phyloP scores from a whole-genome alignment of 2,797 vertebrate genomes.

The Sphenopsis melanotis region DNA sequence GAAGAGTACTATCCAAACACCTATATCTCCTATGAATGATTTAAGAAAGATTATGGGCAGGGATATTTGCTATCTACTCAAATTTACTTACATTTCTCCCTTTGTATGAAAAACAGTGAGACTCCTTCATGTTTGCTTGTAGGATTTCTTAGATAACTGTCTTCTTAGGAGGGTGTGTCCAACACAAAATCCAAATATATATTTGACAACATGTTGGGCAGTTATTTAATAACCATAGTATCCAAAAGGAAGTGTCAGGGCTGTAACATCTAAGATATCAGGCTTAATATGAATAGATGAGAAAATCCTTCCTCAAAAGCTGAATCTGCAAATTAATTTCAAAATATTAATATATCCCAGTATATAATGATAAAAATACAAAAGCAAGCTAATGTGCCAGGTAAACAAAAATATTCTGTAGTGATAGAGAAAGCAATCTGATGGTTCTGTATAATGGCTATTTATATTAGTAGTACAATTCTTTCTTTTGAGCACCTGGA shows the following conservation, averaged over 20 bases:
- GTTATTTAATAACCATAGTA: neutral
- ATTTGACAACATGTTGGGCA: neutral
- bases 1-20: neutral
- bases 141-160: neutral
- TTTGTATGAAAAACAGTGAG: neutral
- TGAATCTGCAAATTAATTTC: neutral
- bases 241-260: neutral
- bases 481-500: neutral
- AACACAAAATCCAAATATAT: neutral
- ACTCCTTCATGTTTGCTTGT: neutral
- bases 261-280: neutral
- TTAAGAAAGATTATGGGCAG: neutral
- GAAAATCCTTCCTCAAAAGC: neutral
- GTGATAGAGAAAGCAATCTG: neutral
- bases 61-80: neutral
- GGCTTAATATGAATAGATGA: neutral
- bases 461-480: neutral
- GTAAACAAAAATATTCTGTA: neutral
- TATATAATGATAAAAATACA: neutral
- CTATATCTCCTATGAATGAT: neutral
- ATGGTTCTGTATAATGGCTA: neutral
- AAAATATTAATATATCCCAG: neutral
- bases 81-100: neutral
- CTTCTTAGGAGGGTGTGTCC: neutral
- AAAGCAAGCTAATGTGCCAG: neutral